These are phyloP conservation scores for Eidolon dupreanum DNA, from an alignment of 2,797 vertebrate species.

Conservation along the genomic window DNA sequence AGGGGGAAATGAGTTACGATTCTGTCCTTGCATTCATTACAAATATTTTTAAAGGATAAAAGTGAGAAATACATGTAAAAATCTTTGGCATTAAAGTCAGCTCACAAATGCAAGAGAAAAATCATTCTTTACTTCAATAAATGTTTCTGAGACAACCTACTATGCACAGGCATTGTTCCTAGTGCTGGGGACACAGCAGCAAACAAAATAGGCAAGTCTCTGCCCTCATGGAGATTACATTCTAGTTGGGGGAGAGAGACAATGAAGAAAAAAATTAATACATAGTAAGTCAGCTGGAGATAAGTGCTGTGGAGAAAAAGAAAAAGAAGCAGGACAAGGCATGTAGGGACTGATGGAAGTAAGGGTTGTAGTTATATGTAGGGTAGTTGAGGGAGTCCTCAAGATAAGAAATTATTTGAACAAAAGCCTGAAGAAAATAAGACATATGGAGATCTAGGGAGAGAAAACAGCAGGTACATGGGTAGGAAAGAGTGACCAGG, in stretches of 20 bases:
- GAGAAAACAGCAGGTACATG: neutral
- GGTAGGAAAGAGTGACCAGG: too few relatives aligned
- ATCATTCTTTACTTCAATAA: neutral
- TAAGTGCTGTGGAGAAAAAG: neutral
- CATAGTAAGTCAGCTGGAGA: neutral
- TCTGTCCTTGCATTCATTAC: neutral
- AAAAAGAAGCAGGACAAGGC: neutral
- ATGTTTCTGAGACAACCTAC: neutral
- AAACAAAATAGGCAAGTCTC: neutral
- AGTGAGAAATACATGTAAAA: neutral
- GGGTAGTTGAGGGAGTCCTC: neutral
- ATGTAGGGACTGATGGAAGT: fast-evolving
- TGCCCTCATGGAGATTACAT: neutral
- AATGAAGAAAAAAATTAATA: neutral
- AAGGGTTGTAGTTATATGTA: neutral
- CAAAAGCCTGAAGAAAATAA: neutral
- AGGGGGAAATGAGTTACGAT: neutral
- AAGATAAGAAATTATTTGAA: neutral
- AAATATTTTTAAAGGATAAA: neutral
- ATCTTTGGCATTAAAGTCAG: neutral
- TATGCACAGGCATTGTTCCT: neutral
- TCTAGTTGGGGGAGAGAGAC: neutral
- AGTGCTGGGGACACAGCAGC: neutral
- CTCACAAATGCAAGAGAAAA: neutral
- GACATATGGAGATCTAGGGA: neutral